Conservation (phyloP, 2,888 invertebrate species). For the Coecobrya sp. region DNA sequence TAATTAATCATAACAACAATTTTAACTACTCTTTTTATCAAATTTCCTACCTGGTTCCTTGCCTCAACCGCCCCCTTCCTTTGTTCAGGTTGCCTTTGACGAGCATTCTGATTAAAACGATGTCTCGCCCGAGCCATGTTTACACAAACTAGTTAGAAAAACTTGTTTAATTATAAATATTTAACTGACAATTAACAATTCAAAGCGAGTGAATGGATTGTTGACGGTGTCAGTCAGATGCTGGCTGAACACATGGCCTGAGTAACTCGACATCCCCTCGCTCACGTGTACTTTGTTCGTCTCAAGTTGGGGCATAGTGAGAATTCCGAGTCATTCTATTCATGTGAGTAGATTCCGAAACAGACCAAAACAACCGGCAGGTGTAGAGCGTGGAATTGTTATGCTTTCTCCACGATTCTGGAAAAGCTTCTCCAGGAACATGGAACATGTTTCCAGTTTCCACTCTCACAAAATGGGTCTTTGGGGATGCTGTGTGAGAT, state of each 20-base stretch:
- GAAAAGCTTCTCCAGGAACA: too few species aligned
- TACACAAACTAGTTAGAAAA: neutral
- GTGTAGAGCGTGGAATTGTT: too few species aligned
- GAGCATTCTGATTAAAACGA: conserved; percentile 92
- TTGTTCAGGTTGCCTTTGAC: conserved; percentile 90
- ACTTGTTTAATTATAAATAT: neutral
- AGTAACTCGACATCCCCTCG: neutral
- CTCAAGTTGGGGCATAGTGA: neutral
- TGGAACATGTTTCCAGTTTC: too few species aligned
- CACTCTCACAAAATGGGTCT: too few species aligned
- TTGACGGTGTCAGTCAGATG: neutral
- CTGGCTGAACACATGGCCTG: conserved; percentile 17
- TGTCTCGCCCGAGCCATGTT: conserved; percentile 91
- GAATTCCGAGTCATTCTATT: too few species aligned
- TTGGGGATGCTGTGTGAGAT: too few species aligned
- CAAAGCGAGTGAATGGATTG: too few species aligned
- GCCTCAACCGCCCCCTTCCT: conserved; percentile 92
- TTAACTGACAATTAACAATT: too few species aligned
- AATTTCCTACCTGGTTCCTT: conserved; percentile 90
- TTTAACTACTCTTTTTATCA: too few species aligned
- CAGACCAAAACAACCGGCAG: too few species aligned
- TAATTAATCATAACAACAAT: conserved; percentile 15
- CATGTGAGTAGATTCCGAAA: too few species aligned
- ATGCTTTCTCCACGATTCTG: too few species aligned
- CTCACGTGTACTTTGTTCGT: neutral